Evolutionary conservation across 2,888 invertebrate genomes (phyloP).

Genomic region (Dyspetes luteomarginatus): DNA sequence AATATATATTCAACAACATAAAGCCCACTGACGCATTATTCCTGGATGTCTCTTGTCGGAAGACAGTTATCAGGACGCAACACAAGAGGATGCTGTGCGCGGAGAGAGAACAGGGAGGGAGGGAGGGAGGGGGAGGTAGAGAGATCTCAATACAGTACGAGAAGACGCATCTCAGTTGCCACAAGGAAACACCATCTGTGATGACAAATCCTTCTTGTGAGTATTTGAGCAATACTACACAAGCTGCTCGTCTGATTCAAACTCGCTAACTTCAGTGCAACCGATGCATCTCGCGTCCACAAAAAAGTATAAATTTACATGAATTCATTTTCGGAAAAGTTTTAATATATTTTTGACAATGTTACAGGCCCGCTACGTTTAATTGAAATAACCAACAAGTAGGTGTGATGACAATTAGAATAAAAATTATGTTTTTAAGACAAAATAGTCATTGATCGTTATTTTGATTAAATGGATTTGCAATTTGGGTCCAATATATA

Average conservation of each 20-base stretch:
- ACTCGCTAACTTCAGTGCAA: neutral
- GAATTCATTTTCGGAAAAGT: neutral
- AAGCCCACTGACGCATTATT: constrained; percentile 23
- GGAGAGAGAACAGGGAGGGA: neutral
- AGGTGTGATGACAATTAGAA: neutral
- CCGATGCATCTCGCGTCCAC: neutral
- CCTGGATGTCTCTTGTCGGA: constrained; percentile 27
- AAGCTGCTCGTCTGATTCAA: neutral
- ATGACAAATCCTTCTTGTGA: constrained; percentile 26
- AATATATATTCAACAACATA: neutral
- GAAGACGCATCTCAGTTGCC: constrained; percentile 1
- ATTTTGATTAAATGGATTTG: too few relatives aligned
- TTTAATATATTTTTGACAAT: neutral
- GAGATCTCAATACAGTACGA: neutral
- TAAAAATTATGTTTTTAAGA: too few relatives aligned
- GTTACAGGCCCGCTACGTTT: neutral
- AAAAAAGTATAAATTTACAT: neutral
- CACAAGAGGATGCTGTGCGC: constrained; percentile 34
- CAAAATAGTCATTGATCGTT: too few relatives aligned
- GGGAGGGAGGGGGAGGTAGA: neutral
- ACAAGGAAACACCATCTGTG: constrained; percentile 39
- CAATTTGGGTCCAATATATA: too few relatives aligned
- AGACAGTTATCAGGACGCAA: constrained; percentile 51
- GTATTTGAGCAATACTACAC: neutral
- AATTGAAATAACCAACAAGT: neutral